These are phyloP conservation scores for Ophion slaviceki DNA, from an alignment of 2,888 invertebrate species.

Conservation along the genomic window DNA sequence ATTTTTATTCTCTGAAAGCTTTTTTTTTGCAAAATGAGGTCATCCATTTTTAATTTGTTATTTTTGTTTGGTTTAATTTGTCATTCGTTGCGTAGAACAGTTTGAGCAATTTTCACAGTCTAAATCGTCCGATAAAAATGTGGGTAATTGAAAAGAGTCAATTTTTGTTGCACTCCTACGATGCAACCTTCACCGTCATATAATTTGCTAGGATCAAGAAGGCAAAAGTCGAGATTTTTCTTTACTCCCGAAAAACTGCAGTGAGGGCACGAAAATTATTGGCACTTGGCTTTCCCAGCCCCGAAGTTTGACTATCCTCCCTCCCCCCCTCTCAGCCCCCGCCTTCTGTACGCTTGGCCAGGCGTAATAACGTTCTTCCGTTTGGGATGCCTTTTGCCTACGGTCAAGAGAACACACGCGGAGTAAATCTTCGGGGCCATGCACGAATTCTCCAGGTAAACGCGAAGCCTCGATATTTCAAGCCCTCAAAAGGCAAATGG, in stretches of 20 bases:
- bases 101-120: too few relatives aligned
- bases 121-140: too few relatives aligned
- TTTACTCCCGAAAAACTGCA: neutral
- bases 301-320: slow-evolving; percentile 22
- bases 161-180: too few relatives aligned
- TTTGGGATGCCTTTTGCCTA: slow-evolving; percentile 16
- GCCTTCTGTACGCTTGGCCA: slow-evolving; percentile 35
- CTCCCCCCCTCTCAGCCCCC: neutral
- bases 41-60: too few relatives aligned
- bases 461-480: slow-evolving; percentile 15
- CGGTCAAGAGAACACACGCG: slow-evolving; percentile 10
- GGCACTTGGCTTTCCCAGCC: neutral
- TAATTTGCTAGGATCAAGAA: neutral
- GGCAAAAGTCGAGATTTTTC: too few relatives aligned
- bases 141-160: too few relatives aligned
- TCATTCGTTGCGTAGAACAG: too few relatives aligned
- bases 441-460: slow-evolving; percentile 45
- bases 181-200: too few relatives aligned
- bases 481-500: slow-evolving; percentile 17
- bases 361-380: slow-evolving; percentile 36
- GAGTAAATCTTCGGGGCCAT: slow-evolving; percentile 3
- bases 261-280: neutral
- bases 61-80: too few relatives aligned
- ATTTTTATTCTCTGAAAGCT: too few relatives aligned
- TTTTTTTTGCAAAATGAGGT: too few relatives aligned